Conservation (phyloP, 2,888 invertebrate genomes). For the Orthosia incerta region DNA sequence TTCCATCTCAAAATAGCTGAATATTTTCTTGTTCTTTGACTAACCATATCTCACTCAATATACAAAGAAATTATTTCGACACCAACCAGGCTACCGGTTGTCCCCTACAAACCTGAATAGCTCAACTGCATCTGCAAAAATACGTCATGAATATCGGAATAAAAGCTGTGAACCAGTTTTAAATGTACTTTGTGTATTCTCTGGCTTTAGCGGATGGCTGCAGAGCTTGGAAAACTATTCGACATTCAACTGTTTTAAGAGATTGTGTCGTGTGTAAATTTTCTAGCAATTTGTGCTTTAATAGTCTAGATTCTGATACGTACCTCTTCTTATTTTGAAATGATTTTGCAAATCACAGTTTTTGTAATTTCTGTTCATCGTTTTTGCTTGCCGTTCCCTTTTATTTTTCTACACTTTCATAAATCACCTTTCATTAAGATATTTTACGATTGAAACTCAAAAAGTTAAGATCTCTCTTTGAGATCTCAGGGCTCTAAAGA, state of each 20-base stretch:
- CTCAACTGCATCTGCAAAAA: constrained; percentile 53
- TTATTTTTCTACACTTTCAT: neutral
- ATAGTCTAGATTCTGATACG: neutral
- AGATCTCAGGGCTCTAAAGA: neutral
- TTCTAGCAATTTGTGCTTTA: constrained; percentile 14
- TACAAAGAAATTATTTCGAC: constrained; percentile 45
- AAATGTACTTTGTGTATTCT: constrained; percentile 46
- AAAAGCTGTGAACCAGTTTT: constrained; percentile 51
- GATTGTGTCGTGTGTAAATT: constrained; percentile 1
- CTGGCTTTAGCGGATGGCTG: constrained; percentile 30
- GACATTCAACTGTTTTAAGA: constrained; percentile 19
- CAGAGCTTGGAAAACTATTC: constrained; percentile 32
- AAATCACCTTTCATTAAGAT: neutral
- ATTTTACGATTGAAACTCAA: neutral
- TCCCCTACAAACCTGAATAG: constrained; percentile 47
- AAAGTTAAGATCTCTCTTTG: neutral
- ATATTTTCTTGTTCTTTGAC: too few species aligned
- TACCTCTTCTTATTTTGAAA: neutral
- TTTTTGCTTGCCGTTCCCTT: too few species aligned
- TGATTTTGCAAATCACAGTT: neutral
- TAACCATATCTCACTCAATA: constrained; percentile 34
- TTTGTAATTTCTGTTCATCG: neutral
- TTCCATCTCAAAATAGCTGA: too few species aligned
- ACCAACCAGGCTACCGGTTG: constrained; percentile 43
- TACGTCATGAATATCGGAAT: constrained; percentile 60